Evolutionary conservation across 1,140 invertebrate species (phyloP), one percentile per base, ranked within the genome.

Genomic region (Charaxes varanes): DNA sequence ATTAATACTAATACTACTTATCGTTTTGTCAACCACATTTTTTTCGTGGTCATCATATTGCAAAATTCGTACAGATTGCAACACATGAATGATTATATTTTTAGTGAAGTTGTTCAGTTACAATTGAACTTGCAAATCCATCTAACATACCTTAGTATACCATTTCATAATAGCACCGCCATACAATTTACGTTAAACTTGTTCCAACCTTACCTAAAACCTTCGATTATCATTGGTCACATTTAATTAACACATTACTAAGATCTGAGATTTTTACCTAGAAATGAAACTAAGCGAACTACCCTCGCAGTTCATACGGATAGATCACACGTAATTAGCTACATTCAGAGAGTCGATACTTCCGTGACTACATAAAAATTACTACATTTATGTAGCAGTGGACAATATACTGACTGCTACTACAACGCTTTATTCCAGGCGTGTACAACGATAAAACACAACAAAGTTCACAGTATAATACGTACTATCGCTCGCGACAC

Each of bases 151-250:
- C 45, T 69, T 71, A 72, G 41, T 64, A 74, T 74, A 79, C 63
- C 58, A 61, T 60, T 73, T 67, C 57, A 66, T 65, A 77, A 76
- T 80, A 80, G 76, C 76, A 80, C 76, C 76, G 61, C 70, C 70
- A 58, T 72, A 60, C 57, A 65, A 63, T 62, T 64, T 62, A 54
- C 28, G 13, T 41, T 36, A 34, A 44, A 36, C 32, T 52, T 42
- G 19, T 22, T 42, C 38, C 34, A 37, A 37, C 15, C 46, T 36
- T 42, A 41, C 18, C 19, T 47, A 40, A 41, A 14, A 22, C 14
- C 21, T 41, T 42, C 27, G 37, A 33, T 32, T 37, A 38, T 40
- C 22, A 33, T 50, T 50, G 47, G 47, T 50, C 47, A 42, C 27
- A 26, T 37, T 37, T n/a, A n/a, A n/a, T 37, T 28, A 37, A 37